Evolutionary conservation across 2,888 invertebrate species (phyloP).

Genomic region (Dicyrtoma fusca): DNA sequence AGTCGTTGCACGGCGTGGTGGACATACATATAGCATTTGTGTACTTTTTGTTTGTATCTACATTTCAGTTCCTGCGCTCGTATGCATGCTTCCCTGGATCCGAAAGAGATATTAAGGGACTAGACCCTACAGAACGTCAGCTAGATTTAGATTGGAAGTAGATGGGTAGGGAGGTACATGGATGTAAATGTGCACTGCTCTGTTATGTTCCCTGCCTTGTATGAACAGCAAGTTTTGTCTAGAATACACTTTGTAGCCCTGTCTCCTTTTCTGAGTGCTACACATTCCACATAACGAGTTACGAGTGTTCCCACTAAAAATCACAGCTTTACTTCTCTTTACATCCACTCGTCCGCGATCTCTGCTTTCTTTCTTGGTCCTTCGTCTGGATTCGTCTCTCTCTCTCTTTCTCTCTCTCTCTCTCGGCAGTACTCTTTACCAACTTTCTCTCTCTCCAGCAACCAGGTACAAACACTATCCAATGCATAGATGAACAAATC

Average conservation of each 20-base stretch:
- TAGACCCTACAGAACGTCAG: too few species aligned
- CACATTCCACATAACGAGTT: slow-evolving; percentile 19
- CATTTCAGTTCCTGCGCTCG: too few species aligned
- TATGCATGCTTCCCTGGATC: too few species aligned
- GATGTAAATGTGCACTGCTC: too few species aligned
- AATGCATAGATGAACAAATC: too few species aligned
- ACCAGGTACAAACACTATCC: too few species aligned
- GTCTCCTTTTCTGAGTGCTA: slow-evolving; percentile 20
- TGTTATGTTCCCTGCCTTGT: neutral
- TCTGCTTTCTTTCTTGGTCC: neutral
- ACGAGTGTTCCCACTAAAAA: slow-evolving; percentile 24
- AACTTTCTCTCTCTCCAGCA: neutral
- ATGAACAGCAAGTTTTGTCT: slow-evolving; percentile 15
- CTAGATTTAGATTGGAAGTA: too few species aligned
- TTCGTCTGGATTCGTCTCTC: neutral
- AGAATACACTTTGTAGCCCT: slow-evolving; percentile 20
- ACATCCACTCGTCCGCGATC: slow-evolving; percentile 7
- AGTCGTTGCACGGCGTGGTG: too few species aligned
- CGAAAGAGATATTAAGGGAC: too few species aligned
- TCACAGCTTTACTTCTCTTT: slow-evolving; percentile 11
- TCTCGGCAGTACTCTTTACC: neutral
- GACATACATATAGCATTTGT: neutral
- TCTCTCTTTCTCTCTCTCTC: neutral
- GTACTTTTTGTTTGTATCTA: neutral
- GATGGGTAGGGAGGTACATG: too few species aligned